Conservation (phyloP, 2,113 vertebrate species). For the Onychostruthus taczanowskii region DNA sequence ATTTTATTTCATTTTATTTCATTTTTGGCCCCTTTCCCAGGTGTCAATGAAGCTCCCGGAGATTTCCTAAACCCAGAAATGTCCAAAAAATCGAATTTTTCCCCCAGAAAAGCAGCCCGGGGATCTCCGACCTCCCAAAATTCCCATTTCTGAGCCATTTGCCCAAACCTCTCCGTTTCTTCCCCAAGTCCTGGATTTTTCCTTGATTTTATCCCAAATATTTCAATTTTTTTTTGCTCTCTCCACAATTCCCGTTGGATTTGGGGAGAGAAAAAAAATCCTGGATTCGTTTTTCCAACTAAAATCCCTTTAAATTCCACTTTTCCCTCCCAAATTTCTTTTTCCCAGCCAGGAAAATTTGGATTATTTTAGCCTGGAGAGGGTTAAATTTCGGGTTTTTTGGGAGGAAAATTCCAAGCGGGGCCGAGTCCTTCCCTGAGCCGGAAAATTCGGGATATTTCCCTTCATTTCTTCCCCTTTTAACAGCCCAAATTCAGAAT, state of each 20-base stretch:
- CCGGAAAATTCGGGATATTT: background rate
- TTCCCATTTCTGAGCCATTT: background rate
- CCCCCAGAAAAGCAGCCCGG: no score
- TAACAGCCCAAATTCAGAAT: no score
- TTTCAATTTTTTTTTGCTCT: background rate
- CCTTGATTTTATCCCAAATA: background rate
- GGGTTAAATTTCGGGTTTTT: background rate
- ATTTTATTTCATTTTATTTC: no score
- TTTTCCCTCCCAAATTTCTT: fast-evolving
- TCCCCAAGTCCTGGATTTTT: background rate
- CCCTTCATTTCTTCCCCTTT: no score
- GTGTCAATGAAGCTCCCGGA: no score
- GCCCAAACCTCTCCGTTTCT: background rate
- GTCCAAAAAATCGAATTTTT: no score
- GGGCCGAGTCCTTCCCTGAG: background rate
- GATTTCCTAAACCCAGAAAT: no score
- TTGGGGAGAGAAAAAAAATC: background rate
- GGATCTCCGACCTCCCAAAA: background rate
- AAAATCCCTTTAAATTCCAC: background rate
- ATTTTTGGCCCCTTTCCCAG: no score
- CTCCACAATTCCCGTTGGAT: background rate
- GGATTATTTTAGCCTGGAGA: background rate
- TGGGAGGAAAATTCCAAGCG: background rate
- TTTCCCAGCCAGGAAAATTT: background rate
- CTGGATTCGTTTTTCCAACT: background rate